phyloP scores from a whole-genome alignment of 35 echinoderm and acorn worm species.

The Ophioderma brevispina region DNA sequence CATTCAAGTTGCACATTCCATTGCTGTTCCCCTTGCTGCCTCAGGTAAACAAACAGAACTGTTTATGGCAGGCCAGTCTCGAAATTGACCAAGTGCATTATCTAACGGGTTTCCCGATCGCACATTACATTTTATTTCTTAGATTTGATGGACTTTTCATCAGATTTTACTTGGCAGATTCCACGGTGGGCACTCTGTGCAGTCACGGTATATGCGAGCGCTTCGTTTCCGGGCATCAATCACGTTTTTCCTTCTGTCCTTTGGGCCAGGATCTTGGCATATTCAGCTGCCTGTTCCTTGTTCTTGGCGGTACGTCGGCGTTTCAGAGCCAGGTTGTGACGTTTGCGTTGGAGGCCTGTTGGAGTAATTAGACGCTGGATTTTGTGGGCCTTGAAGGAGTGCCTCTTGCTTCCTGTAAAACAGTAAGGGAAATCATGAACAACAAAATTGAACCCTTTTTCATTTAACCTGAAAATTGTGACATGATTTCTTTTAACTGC shows the following conservation, averaged over 20 bases:
- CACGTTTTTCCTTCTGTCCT: conserved; percentile 96
- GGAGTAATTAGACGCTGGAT: conserved; percentile 98
- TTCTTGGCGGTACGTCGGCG: conserved; percentile 70
- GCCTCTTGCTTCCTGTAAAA: conserved; percentile 66
- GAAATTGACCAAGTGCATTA: no score
- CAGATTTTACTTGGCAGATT: conserved; percentile 16
- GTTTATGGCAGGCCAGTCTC: no score
- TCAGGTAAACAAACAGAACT: no score
- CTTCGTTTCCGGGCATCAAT: conserved; percentile 90
- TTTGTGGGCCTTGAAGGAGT: conserved; percentile 88
- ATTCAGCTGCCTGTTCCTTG: conserved; percentile 87
- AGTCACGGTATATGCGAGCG: conserved; percentile 87
- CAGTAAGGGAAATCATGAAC: no score
- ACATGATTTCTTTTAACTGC: no score
- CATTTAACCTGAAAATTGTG: no score
- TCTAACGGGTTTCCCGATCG: no score
- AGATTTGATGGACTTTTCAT: no score
- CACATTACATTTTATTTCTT: no score
- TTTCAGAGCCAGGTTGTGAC: conserved; percentile 86
- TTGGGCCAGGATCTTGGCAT: conserved; percentile 96
- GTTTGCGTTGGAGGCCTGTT: conserved; percentile 89
- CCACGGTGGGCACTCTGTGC: conserved; percentile 26
- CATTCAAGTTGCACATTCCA: no score
- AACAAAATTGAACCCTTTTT: no score
- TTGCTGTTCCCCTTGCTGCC: no score